Evolutionary conservation across 2,113 vertebrate species (phyloP), one percentile per base, ranked within the genome.

Genomic region (Irena cyanogastra): DNA sequence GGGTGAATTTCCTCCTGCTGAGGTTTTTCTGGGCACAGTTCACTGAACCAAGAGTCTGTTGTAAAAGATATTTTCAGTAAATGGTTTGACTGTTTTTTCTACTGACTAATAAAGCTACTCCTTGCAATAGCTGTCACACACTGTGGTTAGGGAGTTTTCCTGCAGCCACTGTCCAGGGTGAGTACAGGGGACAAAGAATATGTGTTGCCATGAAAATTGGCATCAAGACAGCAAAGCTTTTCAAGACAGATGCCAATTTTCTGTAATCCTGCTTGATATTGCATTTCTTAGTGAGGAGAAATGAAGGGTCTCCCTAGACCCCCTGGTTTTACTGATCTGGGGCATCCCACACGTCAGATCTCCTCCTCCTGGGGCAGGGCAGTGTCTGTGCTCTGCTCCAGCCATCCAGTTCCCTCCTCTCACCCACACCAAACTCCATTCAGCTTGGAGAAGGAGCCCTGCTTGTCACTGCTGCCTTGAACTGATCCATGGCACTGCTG

Each of bases 11-110:
- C 74, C 93, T 95, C 39, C 37, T 82, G 7, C 52, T 53, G 91
- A 91, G 69, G 54, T 85, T 90, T 94, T 94, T 89, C 86, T 94
- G 77, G 72, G 91, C 94, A 88, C 27, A 18, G 53, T 14, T 79
- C 66, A 82, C 61, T 1, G 2, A 78, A 87, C 44, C 47, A 60
- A 52, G 44, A n/a, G 64, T 44, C 78, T 13, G 39, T 47, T 79
- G 64, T 83, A 83, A 81, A 75, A 45, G 20, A 59, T 8, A 49
- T 69, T 63, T 92, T 94, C 89, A 90, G 52, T 84, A 89, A 89
- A 92, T 2, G n/a, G 9, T 33, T 45, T 57, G 60, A 47, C n/a
- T 74, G 27, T 4, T 87, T 91, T 65, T 66, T 66, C 30, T 77
- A 23, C 45, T 49, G 50, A 57, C 54, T 86, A 83, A 64, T 31